Conservation (phyloP, 2,888 invertebrate species). For the Hydropsyche betteni region DNA sequence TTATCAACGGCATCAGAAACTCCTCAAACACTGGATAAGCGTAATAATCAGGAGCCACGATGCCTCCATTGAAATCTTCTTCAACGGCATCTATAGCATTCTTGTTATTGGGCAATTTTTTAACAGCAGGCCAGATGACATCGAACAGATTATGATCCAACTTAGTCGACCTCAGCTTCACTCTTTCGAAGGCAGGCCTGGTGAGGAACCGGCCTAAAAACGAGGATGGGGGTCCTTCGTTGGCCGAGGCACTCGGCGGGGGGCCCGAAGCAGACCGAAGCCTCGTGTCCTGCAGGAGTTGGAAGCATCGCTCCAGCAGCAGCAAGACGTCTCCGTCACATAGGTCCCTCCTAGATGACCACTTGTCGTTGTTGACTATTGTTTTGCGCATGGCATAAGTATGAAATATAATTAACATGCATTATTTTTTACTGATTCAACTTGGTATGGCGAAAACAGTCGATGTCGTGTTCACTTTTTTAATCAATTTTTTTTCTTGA, state of each 20-base stretch:
- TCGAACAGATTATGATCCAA: slow-evolving; percentile 88
- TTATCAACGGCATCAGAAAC: slow-evolving; percentile 82
- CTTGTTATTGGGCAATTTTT: slow-evolving; percentile 73
- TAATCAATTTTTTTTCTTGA: neutral
- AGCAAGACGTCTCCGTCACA: slow-evolving; percentile 75
- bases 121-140: slow-evolving; percentile 88
- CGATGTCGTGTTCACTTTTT: slow-evolving; percentile 6
- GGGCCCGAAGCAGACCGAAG: slow-evolving; percentile 66
- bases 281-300: slow-evolving; percentile 71
- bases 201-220: slow-evolving; percentile 79
- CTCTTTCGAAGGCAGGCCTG: slow-evolving; percentile 74
- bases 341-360: slow-evolving; percentile 77
- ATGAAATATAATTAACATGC: slow-evolving; percentile 7
- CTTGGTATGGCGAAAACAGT: slow-evolving; percentile 35
- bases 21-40: slow-evolving; percentile 85
- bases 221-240: slow-evolving; percentile 66
- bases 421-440: neutral
- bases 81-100: slow-evolving; percentile 69
- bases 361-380: slow-evolving; percentile 78
- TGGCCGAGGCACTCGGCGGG: slow-evolving; percentile 69
- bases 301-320: slow-evolving; percentile 80
- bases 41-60: slow-evolving; percentile 87
- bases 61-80: slow-evolving; percentile 77
- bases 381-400: slow-evolving; percentile 36
- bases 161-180: slow-evolving; percentile 80